Evolutionary conservation across 2,797 vertebrate species (phyloP).

Genomic region (Florisuga fusca): DNA sequence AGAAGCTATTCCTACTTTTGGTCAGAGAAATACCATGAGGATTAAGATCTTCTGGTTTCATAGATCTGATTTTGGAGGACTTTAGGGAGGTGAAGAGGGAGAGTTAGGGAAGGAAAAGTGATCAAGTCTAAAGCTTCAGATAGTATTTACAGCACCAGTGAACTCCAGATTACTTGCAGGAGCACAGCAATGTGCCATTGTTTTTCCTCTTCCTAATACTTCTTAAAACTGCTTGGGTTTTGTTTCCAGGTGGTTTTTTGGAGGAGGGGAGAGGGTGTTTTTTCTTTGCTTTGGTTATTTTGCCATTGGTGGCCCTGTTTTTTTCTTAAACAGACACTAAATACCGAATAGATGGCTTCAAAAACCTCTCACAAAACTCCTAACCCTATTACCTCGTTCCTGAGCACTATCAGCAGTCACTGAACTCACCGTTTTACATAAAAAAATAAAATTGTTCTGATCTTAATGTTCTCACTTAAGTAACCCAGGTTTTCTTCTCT

Average conservation of each 20-base stretch:
- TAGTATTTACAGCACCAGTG: background rate
- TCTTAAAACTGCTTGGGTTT: background rate
- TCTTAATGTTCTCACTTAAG: background rate
- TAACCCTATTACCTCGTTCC: background rate
- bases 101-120: background rate
- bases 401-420: background rate
- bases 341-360: background rate
- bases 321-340: background rate
- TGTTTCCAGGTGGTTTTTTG: background rate
- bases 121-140: background rate
- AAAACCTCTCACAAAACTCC: background rate
- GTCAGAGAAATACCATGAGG: background rate
- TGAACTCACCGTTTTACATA: background rate
- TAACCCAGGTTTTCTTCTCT: background rate
- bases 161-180: background rate
- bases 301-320: background rate
- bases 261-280: fast-evolving
- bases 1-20: background rate
- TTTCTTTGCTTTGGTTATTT: background rate
- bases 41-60: background rate
- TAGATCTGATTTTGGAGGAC: background rate
- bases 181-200: background rate
- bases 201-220: background rate
- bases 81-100: background rate
- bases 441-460: background rate